A percentile compares a stretch with the other conserved stretches of the same genome.
These are phyloP conservation scores for Cephus sareptanus DNA, from an alignment of 2,888 invertebrate species.

Conservation along the genomic window DNA sequence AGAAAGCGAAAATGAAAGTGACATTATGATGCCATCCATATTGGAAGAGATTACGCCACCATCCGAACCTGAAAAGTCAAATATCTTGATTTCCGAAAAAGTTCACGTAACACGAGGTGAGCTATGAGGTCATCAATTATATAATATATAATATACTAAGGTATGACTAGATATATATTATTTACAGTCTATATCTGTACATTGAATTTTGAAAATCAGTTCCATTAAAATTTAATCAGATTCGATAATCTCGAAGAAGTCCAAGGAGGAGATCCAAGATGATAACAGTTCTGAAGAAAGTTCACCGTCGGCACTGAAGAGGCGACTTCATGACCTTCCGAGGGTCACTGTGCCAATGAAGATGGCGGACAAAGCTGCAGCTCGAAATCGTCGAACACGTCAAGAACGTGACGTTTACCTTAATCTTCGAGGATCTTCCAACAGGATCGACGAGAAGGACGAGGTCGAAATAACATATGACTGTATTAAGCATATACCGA, in stretches of 20 bases:
- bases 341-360: conserved; percentile 26
- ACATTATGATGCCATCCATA: neutral
- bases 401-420: conserved; percentile 36
- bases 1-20: conserved; percentile 12
- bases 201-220: neutral
- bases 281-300: conserved; percentile 29
- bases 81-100: neutral
- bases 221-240: neutral
- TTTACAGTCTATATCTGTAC: neutral
- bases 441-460: conserved; percentile 45
- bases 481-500: neutral
- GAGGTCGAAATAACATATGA: conserved; percentile 29
- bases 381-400: conserved; percentile 31
- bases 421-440: conserved; percentile 27
- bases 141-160: neutral
- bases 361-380: conserved; percentile 28
- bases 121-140: neutral
- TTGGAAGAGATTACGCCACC: neutral
- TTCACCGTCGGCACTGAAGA: conserved; percentile 39
- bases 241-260: conserved; percentile 2
- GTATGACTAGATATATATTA: neutral
- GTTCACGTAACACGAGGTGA: neutral
- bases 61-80: neutral
- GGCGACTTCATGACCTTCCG: conserved; percentile 36
- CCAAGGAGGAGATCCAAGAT: neutral